Evolutionary conservation across 2,888 invertebrate species (phyloP), one percentile per base, ranked within the genome.

Genomic region (Eurois occulta): DNA sequence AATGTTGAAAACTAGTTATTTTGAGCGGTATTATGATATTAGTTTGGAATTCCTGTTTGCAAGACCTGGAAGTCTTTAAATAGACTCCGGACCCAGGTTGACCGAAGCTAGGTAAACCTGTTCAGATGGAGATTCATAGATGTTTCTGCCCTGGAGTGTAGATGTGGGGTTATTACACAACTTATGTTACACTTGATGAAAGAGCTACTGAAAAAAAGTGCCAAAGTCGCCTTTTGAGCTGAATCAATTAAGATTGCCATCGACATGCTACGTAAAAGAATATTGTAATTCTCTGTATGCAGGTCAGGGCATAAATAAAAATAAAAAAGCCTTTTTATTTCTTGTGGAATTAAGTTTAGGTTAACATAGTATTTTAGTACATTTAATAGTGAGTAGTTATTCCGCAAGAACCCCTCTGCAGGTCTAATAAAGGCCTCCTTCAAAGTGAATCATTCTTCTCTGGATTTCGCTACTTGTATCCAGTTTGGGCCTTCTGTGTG

Each of bases 1-100:
- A 38, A 68, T 69, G 48, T 35, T 38, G 24, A 69, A 68, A 72
- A 72, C 48, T 58, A n/a, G 62, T 60, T 16, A 46, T 55, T 32
- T 43, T 81, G 21, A 52, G 2, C 8, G 5, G n/a, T 38, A n/a
- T 52, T 46, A 38, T 48, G 1, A 76, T 74, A 58, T 58, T 1
- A 13, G 21, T n/a, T 5, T 2, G 2, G 41, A 16, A 16, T 24
- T 21, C 48, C n/a, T n/a, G 52, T 52, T 52, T 55, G 4, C 13
- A 16, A 16, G n/a, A 58, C 58, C 7, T 28, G n/a, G 28, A 28
- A 16, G 28, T 28, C 6, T 58, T 58, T 6, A 16, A 28, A 28
- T 16, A 16, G 6, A 52, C 10, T 52, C 52, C 11, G 11, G 24
- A 52, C 24, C 3, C 52, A 24, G 24, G 52, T 24, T 24, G 8